These are phyloP conservation scores for Pongo abelii DNA, from an alignment of 2,113 vertebrate genomes.

Conservation along the genomic window DNA sequence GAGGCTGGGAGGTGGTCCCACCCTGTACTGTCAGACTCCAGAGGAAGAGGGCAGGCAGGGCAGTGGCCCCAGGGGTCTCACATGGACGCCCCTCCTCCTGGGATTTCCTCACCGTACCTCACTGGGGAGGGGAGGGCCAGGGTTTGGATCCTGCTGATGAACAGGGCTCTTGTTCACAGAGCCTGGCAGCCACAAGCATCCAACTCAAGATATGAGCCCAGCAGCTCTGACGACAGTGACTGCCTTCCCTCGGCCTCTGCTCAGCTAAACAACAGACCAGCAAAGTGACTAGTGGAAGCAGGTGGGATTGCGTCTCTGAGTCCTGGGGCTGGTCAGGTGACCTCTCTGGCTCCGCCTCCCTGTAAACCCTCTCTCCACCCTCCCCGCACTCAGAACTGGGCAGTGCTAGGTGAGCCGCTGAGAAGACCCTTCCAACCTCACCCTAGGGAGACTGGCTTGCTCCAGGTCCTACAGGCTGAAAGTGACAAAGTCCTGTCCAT, in stretches of 20 bases:
- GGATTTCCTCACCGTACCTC: no score
- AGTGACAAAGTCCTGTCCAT: neutral
- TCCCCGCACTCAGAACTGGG: neutral
- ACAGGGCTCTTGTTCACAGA: neutral
- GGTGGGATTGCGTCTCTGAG: neutral
- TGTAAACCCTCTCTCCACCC: neutral
- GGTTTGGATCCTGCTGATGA: neutral
- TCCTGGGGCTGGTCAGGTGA: neutral
- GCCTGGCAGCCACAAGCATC: neutral
- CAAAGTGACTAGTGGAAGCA: constrained; percentile 52
- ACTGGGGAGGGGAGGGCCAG: neutral
- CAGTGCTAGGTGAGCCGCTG: neutral
- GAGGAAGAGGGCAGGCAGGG: no score
- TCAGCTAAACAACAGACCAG: neutral
- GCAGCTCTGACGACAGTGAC: neutral
- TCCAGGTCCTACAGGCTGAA: neutral
- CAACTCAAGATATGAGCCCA: neutral
- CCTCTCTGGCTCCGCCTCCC: neutral
- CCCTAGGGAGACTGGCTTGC: neutral
- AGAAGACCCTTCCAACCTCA: neutral
- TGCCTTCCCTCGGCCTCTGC: neutral
- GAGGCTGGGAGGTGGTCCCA: no score
- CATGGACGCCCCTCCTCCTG: neutral
- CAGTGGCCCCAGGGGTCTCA: neutral
- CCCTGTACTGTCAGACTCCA: no score